Percentiles rank a stretch among this genome's conserved stretches.
Conservation (phyloP, 2,888 invertebrate genomes). For the Physocephala rufipes region DNA sequence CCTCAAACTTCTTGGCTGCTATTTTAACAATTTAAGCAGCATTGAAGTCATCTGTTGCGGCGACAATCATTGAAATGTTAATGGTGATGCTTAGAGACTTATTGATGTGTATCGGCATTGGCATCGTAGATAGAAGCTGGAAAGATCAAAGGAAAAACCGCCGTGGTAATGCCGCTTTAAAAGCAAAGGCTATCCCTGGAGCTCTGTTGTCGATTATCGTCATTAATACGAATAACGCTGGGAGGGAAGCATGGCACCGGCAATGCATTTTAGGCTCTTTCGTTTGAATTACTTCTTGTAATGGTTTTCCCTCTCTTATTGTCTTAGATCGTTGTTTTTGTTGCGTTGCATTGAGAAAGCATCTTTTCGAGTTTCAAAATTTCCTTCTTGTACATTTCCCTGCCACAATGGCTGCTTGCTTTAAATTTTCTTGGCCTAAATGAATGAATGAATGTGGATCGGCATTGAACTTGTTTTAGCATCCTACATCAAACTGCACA, state of each 20-base stretch:
- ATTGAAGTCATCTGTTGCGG: background rate
- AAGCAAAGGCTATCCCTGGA: conserved; percentile 13
- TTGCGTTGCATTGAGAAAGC: conserved; percentile 20
- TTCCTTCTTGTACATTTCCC: conserved; percentile 16
- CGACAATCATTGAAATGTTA: conserved; percentile 28
- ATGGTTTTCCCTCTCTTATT: conserved; percentile 58
- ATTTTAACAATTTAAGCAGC: conserved; percentile 14
- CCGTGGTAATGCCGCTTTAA: conserved; percentile 22
- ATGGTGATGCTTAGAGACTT: no score
- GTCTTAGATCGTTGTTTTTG: conserved; percentile 42
- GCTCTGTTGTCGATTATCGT: conserved; percentile 23
- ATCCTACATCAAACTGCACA: background rate
- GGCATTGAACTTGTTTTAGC: conserved; percentile 13
- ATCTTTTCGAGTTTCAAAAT: conserved; percentile 26
- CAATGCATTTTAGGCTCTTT: conserved; percentile 41
- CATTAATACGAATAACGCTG: conserved; percentile 3
- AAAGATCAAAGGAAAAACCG: conserved; percentile 33
- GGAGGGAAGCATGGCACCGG: conserved; percentile 40
- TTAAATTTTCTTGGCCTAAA: conserved; percentile 3
- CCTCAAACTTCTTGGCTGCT: conserved; percentile 11
- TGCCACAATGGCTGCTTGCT: background rate
- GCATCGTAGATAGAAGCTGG: conserved; percentile 20
- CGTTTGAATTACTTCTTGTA: conserved; percentile 58
- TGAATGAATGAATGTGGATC: conserved; percentile 15
- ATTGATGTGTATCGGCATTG: conserved; percentile 19